A percentile compares a stretch with the other conserved stretches of the same genome.
These are phyloP conservation scores for Stegodyphus mimosarum DNA, from an alignment of 1,140 invertebrate species.

Conservation along the genomic window DNA sequence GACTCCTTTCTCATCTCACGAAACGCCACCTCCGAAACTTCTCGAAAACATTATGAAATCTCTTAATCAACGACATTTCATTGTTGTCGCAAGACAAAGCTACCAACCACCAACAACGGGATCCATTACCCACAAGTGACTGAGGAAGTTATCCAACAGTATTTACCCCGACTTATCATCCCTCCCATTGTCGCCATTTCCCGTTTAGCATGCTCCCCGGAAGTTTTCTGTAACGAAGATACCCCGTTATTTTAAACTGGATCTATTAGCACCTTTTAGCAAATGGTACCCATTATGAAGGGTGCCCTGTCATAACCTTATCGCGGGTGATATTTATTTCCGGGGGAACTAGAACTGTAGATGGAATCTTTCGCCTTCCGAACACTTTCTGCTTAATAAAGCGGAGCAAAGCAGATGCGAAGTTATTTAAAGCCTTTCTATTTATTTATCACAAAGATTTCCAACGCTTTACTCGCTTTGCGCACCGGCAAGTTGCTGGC, in stretches of 20 bases:
- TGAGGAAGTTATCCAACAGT: constrained; percentile 6
- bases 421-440: constrained; percentile 33
- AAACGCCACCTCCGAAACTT: too few species aligned
- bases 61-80: constrained; percentile 1
- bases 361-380: too few species aligned
- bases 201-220: not conserved
- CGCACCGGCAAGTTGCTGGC: not conserved
- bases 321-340: constrained; percentile 42
- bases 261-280: constrained; percentile 38
- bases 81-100: not conserved
- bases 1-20: too few species aligned
- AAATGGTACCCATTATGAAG: constrained; percentile 35
- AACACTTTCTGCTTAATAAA: constrained; percentile 24
- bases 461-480: not conserved
- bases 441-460: constrained; percentile 40
- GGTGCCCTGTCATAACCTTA: constrained; percentile 30
- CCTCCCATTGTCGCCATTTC: constrained; percentile 40
- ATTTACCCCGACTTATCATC: constrained; percentile 24
- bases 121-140: not conserved
- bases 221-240: constrained; percentile 22
- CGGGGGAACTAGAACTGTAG: constrained; percentile 1
- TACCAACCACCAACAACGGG: not conserved
- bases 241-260: not conserved
- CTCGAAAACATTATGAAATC: too few species aligned
- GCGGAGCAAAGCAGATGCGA: constrained; percentile 26